A percentile compares a stretch with the other conserved stretches of the same genome.
phyloP scores from a whole-genome alignment of 2,888 invertebrate species.

The Pristionchus maxplancki region DNA sequence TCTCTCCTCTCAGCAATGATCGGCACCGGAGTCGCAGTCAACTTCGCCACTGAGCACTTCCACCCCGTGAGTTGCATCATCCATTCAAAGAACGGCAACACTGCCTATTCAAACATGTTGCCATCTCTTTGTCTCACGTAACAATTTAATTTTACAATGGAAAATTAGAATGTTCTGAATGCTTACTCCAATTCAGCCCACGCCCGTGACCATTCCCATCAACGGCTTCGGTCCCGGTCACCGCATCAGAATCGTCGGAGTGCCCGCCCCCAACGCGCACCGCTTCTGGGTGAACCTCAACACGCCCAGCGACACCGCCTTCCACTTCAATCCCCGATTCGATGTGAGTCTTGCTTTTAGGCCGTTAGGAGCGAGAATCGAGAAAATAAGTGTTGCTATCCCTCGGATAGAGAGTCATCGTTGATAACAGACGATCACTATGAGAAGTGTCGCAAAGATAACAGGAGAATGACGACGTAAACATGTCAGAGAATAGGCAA shows the following conservation, averaged over 20 bases:
- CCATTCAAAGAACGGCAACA: too few relatives aligned
- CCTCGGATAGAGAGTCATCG: too few relatives aligned
- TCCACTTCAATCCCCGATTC: conserved; percentile 88
- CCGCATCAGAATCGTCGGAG: conserved; percentile 62
- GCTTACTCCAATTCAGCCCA: conserved; percentile 52
- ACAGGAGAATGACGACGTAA: too few relatives aligned
- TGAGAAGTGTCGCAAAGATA: too few relatives aligned
- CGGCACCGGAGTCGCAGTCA: conserved; percentile 43
- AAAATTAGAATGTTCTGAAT: background rate
- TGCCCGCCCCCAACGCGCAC: conserved; percentile 52
- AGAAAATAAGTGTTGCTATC: too few relatives aligned
- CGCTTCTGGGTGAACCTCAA: conserved; percentile 83
- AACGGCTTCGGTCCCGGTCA: conserved; percentile 63
- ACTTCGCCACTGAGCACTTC: conserved; percentile 51
- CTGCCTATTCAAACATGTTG: too few relatives aligned
- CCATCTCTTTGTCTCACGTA: too few relatives aligned
- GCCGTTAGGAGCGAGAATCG: too few relatives aligned
- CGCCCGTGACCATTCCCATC: conserved; percentile 63
- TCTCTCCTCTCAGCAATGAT: conserved; percentile 26
- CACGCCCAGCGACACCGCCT: conserved; percentile 86
- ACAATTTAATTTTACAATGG: too few relatives aligned
- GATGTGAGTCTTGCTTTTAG: conserved; percentile 74
- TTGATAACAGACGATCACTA: too few relatives aligned
- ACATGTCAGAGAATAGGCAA: too few relatives aligned
- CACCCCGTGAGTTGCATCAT: conserved; percentile 47